A percentile compares a stretch with the other conserved stretches of the same genome.
Conservation (phyloP, 2,888 invertebrate genomes). For the Tiliacea aurago region DNA sequence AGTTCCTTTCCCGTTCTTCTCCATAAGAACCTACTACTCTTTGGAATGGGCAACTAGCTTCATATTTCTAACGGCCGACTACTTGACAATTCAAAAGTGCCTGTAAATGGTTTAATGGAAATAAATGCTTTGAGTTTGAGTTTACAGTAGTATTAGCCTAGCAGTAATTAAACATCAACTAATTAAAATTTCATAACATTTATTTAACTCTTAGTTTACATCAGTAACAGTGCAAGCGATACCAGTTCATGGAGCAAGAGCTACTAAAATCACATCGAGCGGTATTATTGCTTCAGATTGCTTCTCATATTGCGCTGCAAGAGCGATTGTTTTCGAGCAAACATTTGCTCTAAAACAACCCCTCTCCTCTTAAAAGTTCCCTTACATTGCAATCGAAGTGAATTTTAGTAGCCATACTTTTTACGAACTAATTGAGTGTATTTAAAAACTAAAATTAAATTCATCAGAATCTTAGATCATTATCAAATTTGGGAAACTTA, state of each 20-base stretch:
- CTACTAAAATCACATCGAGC: slow-evolving; percentile 8
- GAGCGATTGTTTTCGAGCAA: slow-evolving; percentile 27
- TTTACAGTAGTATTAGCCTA: not conserved
- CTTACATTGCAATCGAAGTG: not conserved
- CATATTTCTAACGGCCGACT: too few species aligned
- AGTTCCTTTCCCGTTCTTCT: too few species aligned
- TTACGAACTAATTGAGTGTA: not conserved
- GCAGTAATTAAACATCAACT: not conserved
- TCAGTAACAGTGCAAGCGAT: not conserved
- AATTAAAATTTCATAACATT: not conserved
- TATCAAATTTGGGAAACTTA: not conserved
- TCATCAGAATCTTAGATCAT: not conserved
- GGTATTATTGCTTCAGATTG: slow-evolving; percentile 25
- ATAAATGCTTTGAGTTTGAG: too few species aligned
- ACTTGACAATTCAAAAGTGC: too few species aligned
- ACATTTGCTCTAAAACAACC: slow-evolving; percentile 6
- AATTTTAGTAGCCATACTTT: not conserved
- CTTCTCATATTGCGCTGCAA: slow-evolving; percentile 17
- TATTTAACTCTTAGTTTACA: not conserved
- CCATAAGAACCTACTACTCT: too few species aligned
- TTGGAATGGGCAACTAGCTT: too few species aligned
- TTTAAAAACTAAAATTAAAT: not conserved
- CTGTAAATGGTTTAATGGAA: too few species aligned
- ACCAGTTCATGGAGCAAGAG: not conserved
- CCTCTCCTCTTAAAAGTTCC: not conserved